Conservation (phyloP, 2,888 invertebrate genomes). For the Chloroclystis v-ata region DNA sequence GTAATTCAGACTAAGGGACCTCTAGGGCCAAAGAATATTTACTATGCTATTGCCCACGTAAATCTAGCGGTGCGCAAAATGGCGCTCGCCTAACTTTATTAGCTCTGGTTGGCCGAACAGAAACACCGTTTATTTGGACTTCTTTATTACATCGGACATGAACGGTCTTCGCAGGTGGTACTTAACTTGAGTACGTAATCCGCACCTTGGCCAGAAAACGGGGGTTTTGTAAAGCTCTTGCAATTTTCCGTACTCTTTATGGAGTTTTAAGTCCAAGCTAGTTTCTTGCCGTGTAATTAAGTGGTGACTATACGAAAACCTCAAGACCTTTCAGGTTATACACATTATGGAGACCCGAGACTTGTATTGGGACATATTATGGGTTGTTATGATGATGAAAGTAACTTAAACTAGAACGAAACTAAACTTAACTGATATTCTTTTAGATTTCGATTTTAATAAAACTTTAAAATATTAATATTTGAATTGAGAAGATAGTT, state of each 20-base stretch:
- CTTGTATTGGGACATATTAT: too few relatives aligned
- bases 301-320: too few relatives aligned
- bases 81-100: constrained; percentile 2
- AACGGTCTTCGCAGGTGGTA: not conserved
- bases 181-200: constrained; percentile 11
- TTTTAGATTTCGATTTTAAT: too few relatives aligned
- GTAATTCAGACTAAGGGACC: not conserved
- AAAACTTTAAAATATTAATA: too few relatives aligned
- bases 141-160: constrained; percentile 3
- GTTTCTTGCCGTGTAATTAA: not conserved
- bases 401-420: too few relatives aligned
- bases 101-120: not conserved
- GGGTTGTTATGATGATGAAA: too few relatives aligned
- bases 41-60: constrained; percentile 13
- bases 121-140: not conserved
- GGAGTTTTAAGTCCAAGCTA: not conserved
- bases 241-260: constrained; percentile 1
- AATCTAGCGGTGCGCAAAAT: constrained; percentile 1
- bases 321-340: too few relatives aligned
- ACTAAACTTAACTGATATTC: too few relatives aligned
- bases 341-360: too few relatives aligned
- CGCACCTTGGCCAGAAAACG: constrained; percentile 9
- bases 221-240: constrained; percentile 2
- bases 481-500: too few relatives aligned
- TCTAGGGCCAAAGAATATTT: not conserved